A percentile compares a stretch with the other conserved stretches of the same genome.
Evolutionary conservation across 2,888 invertebrate species (phyloP).

Genomic region (Cryptops parisi): DNA sequence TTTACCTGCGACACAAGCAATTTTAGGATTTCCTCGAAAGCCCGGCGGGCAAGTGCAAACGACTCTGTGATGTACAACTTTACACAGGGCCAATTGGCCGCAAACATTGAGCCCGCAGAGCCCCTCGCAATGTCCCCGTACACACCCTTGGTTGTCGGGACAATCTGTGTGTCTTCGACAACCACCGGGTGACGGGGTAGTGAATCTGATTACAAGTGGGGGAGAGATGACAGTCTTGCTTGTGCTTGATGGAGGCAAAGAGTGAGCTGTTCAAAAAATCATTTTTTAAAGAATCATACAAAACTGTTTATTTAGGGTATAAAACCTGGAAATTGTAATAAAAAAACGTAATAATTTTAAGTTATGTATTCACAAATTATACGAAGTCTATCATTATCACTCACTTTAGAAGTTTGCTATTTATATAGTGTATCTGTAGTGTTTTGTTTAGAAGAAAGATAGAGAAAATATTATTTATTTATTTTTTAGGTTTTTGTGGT

Average conservation of each 20-base stretch:
- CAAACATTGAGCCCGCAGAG: slow-evolving; percentile 70
- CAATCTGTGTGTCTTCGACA: slow-evolving; percentile 47
- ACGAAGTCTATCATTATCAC: too few species aligned
- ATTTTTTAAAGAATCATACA: not conserved
- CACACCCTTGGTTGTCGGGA: slow-evolving; percentile 58
- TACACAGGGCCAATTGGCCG: slow-evolving; percentile 56
- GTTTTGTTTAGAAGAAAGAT: too few species aligned
- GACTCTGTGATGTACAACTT: slow-evolving; percentile 59
- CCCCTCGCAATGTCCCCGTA: slow-evolving; percentile 60
- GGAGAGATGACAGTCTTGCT: slow-evolving; percentile 6
- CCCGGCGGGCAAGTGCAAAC: slow-evolving; percentile 59
- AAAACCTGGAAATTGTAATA: too few species aligned
- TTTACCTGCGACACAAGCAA: slow-evolving; percentile 15
- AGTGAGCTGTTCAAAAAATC: not conserved
- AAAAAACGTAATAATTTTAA: too few species aligned
- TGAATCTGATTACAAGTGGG: slow-evolving; percentile 1
- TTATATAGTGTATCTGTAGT: too few species aligned
- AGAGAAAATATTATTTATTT: too few species aligned
- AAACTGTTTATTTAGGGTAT: not conserved
- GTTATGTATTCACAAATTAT: too few species aligned
- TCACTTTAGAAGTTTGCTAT: too few species aligned
- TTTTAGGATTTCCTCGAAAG: slow-evolving; percentile 54
- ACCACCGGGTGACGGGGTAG: slow-evolving; percentile 6
- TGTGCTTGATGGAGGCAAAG: not conserved
- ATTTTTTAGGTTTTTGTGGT: too few species aligned